A percentile compares a stretch with the other conserved stretches of the same genome.
These are phyloP conservation scores for Pituophis catenifer DNA, from an alignment of 2,113 vertebrate genomes.

Conservation along the genomic window DNA sequence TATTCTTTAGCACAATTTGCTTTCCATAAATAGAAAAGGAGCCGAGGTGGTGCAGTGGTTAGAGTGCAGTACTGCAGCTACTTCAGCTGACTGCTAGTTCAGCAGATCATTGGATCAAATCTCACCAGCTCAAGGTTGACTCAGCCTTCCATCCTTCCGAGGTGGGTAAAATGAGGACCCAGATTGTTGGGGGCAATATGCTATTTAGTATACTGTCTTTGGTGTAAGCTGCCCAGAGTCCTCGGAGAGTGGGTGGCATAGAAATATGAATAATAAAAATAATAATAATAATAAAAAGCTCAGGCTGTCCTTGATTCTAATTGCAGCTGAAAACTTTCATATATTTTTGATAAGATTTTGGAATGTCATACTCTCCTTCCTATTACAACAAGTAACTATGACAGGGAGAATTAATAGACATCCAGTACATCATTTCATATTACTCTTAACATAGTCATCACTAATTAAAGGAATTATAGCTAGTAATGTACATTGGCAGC, in stretches of 20 bases:
- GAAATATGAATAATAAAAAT: too few relatives aligned
- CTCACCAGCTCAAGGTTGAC: too few relatives aligned
- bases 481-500: constrained; percentile 6
- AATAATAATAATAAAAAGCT: neutral
- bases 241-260: too few relatives aligned
- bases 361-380: neutral
- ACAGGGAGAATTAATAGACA: constrained; percentile 40
- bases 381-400: constrained; percentile 39
- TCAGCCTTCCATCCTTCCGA: too few relatives aligned
- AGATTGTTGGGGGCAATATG: too few relatives aligned
- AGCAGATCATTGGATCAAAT: too few relatives aligned
- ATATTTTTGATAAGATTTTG: constrained; percentile 1
- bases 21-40: constrained; percentile 39
- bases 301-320: constrained; percentile 20
- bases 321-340: constrained; percentile 34
- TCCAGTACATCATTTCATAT: constrained; percentile 33
- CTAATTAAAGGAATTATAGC: constrained; percentile 25
- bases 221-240: too few relatives aligned
- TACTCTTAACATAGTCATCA: constrained; percentile 39
- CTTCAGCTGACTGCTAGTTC: too few relatives aligned
- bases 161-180: too few relatives aligned
- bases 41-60: too few relatives aligned
- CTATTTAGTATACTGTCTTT: too few relatives aligned
- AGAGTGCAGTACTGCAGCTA: too few relatives aligned
- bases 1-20: constrained; percentile 1